Evolutionary conservation across 2,113 vertebrate genomes (phyloP).

Genomic region (Tragelaphus scriptus): DNA sequence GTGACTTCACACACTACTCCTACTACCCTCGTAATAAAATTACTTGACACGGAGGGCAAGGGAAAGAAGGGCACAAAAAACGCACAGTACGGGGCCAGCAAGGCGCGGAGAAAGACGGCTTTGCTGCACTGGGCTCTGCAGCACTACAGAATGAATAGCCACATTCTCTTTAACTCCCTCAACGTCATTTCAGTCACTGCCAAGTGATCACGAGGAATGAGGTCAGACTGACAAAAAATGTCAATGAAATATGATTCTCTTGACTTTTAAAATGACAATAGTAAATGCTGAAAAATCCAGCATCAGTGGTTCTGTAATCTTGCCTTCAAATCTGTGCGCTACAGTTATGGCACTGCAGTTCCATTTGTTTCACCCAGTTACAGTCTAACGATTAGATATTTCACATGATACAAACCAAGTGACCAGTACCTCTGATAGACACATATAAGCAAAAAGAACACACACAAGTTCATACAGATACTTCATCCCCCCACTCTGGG

Average conservation of each 20-base stretch:
- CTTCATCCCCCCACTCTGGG: not conserved
- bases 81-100: not conserved
- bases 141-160: not conserved
- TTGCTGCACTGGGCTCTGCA: not conserved
- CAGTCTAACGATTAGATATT: not conserved
- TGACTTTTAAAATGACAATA: not conserved
- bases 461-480: not conserved
- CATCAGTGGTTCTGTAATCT: not conserved
- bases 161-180: conserved; percentile 7
- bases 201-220: conserved; percentile 24
- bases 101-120: not conserved
- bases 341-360: not conserved
- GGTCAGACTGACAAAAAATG: conserved; percentile 31
- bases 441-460: not conserved
- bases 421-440: not conserved
- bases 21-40: not conserved
- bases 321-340: not conserved
- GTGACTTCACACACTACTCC: not conserved
- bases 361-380: not conserved
- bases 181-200: not conserved
- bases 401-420: not conserved
- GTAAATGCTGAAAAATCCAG: not conserved
- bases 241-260: not conserved
- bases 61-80: not conserved
- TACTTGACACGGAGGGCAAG: not conserved